phyloP scores from a whole-genome alignment of 1,140 invertebrate genomes.

The Bombus haemorrhoidalis region DNA sequence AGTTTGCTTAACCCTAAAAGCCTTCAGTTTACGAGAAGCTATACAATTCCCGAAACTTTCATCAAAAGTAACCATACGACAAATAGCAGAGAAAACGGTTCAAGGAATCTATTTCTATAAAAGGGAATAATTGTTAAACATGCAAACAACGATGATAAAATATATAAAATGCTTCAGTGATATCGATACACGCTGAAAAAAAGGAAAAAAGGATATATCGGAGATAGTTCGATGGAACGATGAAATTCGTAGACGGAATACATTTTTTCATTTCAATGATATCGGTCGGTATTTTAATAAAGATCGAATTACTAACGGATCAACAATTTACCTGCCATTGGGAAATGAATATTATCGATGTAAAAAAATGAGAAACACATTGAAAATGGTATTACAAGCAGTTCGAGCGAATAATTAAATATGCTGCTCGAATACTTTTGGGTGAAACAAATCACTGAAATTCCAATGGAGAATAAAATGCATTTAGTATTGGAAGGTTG shows the following conservation, averaged over 20 bases:
- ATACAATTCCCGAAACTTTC: conserved; percentile 13
- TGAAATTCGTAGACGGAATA: conserved; percentile 1
- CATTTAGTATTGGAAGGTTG: conserved; percentile 34
- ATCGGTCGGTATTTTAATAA: conserved; percentile 11
- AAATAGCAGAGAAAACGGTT: neutral
- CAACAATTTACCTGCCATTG: conserved; percentile 16
- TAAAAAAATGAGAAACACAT: neutral
- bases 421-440: conserved; percentile 41
- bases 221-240: neutral
- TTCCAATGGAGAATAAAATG: conserved; percentile 41
- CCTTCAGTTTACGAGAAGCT: conserved; percentile 38
- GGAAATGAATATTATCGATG: conserved; percentile 11
- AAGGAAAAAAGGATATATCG: neutral
- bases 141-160: too few relatives aligned
- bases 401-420: conserved; percentile 43
- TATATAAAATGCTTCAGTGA: neutral
- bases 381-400: conserved; percentile 36
- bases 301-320: conserved; percentile 17
- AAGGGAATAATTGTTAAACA: neutral
- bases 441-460: conserved; percentile 48
- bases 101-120: neutral
- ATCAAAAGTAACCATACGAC: neutral
- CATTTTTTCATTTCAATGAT: neutral
- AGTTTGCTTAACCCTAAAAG: conserved; percentile 76
- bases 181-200: neutral